phyloP scores from a whole-genome alignment of 2,888 invertebrate species.

The Charanyca ferruginea region DNA sequence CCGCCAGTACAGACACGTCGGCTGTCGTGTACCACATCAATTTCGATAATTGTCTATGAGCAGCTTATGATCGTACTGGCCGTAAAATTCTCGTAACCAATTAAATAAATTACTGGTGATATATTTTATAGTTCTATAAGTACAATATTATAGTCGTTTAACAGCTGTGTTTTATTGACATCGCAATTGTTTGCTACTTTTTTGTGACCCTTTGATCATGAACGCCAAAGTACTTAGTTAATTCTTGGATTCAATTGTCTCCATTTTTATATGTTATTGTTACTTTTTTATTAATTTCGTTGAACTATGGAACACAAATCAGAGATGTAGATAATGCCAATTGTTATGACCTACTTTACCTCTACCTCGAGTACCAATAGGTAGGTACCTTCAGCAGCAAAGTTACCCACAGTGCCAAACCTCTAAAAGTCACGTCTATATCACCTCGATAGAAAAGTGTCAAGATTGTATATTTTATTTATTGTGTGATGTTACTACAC shows the following conservation, averaged over 20 bases:
- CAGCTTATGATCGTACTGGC: slow-evolving; percentile 33
- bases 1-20: neutral
- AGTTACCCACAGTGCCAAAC: slow-evolving; percentile 38
- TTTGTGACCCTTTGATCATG: neutral
- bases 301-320: too few species aligned
- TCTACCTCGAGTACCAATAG: neutral
- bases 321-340: neutral
- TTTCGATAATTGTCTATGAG: slow-evolving; percentile 45
- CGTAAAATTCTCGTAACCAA: slow-evolving; percentile 52
- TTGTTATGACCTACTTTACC: neutral
- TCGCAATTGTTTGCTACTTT: slow-evolving; percentile 6
- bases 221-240: neutral
- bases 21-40: slow-evolving; percentile 28
- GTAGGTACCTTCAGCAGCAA: neutral
- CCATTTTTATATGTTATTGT: too few species aligned
- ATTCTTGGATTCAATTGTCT: neutral
- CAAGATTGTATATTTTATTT: slow-evolving; percentile 55
- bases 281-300: neutral
- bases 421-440: slow-evolving; percentile 40
- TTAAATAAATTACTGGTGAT: slow-evolving; percentile 51
- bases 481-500: slow-evolving; percentile 18
- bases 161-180: slow-evolving; percentile 27
- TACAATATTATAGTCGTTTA: slow-evolving; percentile 28
- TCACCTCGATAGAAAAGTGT: slow-evolving; percentile 47
- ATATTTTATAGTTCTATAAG: slow-evolving; percentile 38